Evolutionary conservation across 2,888 invertebrate species (phyloP).

Genomic region (Cacoxenus indagator): DNA sequence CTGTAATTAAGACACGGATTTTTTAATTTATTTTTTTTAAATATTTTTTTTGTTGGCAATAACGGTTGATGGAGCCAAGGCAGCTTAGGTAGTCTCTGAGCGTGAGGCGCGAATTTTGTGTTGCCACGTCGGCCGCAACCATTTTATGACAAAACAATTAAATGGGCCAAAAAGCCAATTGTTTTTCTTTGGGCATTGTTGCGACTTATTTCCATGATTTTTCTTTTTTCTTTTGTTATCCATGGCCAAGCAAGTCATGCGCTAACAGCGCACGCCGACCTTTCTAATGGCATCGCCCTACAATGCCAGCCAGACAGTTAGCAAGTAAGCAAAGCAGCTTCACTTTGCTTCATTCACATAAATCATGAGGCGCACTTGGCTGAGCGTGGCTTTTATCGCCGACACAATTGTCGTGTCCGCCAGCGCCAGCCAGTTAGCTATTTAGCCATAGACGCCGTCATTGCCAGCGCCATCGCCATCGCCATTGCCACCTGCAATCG

Average conservation of each 20-base stretch:
- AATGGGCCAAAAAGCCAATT: slow-evolving; percentile 6
- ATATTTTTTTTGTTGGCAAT: neutral
- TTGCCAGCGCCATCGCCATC: neutral
- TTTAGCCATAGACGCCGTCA: slow-evolving; percentile 21
- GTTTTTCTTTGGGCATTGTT: too few relatives aligned
- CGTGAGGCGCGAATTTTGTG: neutral
- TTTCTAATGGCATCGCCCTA: slow-evolving; percentile 46
- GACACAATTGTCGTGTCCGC: slow-evolving; percentile 1
- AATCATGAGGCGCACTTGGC: slow-evolving; percentile 42
- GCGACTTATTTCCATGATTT: neutral
- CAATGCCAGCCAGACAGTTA: neutral
- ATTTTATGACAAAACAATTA: slow-evolving; percentile 25
- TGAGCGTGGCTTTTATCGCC: slow-evolving; percentile 23
- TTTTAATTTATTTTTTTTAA: slow-evolving; percentile 13
- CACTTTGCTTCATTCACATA: slow-evolving; percentile 42
- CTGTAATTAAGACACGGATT: slow-evolving; percentile 57
- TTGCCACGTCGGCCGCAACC: neutral
- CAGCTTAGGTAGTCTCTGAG: neutral
- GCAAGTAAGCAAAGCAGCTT: too few relatives aligned
- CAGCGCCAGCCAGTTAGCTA: slow-evolving; percentile 38
- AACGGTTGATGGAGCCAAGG: neutral
- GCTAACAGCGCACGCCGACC: slow-evolving; percentile 34
- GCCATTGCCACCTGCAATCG: slow-evolving; percentile 16
- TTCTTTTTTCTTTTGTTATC: slow-evolving; percentile 7
- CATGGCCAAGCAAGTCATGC: slow-evolving; percentile 42